Conservation (phyloP, 2,888 invertebrate species). For the Lampropteryx suffumata region DNA sequence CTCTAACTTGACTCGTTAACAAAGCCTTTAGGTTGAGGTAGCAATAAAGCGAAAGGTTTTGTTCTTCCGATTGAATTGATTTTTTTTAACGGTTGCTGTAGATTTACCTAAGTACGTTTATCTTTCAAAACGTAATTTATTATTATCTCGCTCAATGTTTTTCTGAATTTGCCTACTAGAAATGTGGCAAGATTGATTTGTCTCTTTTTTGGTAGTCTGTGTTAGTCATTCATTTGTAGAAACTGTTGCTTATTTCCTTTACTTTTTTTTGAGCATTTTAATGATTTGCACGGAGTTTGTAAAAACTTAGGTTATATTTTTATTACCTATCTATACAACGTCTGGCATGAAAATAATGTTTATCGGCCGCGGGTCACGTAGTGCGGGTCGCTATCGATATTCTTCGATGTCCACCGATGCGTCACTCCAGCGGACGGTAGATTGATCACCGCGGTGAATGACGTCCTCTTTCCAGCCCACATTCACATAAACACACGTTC, state of each 20-base stretch:
- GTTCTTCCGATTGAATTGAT: constrained; percentile 16
- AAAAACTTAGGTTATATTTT: too few species aligned
- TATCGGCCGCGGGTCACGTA: constrained; percentile 45
- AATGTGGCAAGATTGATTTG: not conserved
- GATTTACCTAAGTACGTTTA: not conserved
- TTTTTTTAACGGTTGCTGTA: not conserved
- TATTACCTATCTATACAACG: constrained; percentile 19
- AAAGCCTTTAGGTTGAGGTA: constrained; percentile 30
- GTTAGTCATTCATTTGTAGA: not conserved
- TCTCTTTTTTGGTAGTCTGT: not conserved
- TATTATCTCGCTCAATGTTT: constrained; percentile 1
- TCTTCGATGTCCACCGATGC: constrained; percentile 67
- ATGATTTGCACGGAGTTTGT: too few species aligned
- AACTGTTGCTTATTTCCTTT: not conserved
- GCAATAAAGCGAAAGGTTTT: constrained; percentile 14
- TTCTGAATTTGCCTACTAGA: not conserved
- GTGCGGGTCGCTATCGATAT: constrained; percentile 59
- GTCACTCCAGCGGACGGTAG: constrained; percentile 61
- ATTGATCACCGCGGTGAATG: constrained; percentile 71
- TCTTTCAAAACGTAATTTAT: constrained; percentile 3
- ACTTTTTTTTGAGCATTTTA: too few species aligned
- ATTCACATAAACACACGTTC: constrained; percentile 7
- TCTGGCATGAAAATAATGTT: constrained; percentile 41
- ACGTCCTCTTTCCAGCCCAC: constrained; percentile 59
- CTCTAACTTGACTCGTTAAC: constrained; percentile 19